A percentile compares a stretch with the other conserved stretches of the same genome.
phyloP scores from a whole-genome alignment of 2,888 invertebrate species.

The Griposia aprilina region DNA sequence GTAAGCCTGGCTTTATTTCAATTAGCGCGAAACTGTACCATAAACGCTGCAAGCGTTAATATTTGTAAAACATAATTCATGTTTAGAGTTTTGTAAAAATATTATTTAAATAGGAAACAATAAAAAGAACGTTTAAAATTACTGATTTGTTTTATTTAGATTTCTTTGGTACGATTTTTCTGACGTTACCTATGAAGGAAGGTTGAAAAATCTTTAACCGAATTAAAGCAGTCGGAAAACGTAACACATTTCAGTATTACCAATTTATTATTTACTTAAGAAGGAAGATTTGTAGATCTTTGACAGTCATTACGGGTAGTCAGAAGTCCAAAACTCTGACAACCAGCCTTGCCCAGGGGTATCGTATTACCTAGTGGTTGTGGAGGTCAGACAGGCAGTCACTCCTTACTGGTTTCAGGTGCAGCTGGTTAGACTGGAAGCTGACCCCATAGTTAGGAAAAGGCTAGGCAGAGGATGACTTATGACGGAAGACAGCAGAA shows the following conservation, averaged over 20 bases:
- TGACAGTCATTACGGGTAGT: background rate
- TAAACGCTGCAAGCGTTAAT: slow-evolving; percentile 75
- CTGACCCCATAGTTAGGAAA: background rate
- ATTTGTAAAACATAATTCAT: slow-evolving; percentile 79
- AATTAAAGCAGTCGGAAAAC: background rate
- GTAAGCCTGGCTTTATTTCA: slow-evolving; percentile 72
- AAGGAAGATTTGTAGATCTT: background rate
- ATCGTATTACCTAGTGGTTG: background rate
- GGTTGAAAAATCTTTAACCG: background rate
- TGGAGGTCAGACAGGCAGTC: background rate
- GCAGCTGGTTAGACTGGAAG: background rate
- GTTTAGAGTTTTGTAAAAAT: slow-evolving; percentile 81
- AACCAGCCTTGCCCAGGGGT: background rate
- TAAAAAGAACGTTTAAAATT: slow-evolving; percentile 66
- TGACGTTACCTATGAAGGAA: background rate
- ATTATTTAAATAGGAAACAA: slow-evolving; percentile 77
- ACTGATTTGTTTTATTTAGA: slow-evolving; percentile 42
- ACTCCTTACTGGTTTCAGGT: background rate
- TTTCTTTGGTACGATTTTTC: background rate
- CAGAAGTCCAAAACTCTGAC: background rate
- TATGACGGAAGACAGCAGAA: background rate
- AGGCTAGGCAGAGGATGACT: background rate
- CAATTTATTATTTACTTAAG: background rate
- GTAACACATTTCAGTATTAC: background rate
- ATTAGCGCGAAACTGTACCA: slow-evolving; percentile 59